These are phyloP conservation scores for Rhinoderma darwinii DNA, from an alignment of 2,113 vertebrate genomes.

Conservation along the genomic window DNA sequence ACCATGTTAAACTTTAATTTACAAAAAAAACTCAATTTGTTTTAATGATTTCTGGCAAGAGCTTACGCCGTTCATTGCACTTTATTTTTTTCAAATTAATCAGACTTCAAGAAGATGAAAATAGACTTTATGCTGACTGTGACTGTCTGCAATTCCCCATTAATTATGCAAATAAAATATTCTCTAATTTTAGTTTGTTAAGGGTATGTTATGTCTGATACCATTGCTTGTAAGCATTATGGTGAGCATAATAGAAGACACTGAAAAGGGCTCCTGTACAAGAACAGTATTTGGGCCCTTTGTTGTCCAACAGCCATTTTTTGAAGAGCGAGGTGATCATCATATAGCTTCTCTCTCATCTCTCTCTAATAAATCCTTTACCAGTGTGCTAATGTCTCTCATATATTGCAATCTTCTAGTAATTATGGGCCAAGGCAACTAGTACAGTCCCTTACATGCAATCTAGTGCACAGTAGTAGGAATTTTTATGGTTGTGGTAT, in stretches of 20 bases:
- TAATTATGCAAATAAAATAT: slow-evolving; percentile 32
- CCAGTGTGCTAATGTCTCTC: too few relatives aligned
- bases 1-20: slow-evolving; percentile 20
- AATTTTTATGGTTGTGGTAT: too few relatives aligned
- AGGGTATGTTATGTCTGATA: background rate
- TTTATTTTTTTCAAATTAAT: background rate
- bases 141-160: slow-evolving; percentile 6
- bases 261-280: background rate
- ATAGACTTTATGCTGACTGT: slow-evolving; percentile 15
- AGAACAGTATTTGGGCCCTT: background rate
- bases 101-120: background rate
- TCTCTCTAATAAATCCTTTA: background rate
- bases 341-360: background rate
- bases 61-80: slow-evolving; percentile 3
- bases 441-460: too few relatives aligned
- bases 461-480: too few relatives aligned
- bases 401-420: too few relatives aligned
- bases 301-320: background rate
- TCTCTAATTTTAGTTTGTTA: slow-evolving; percentile 12
- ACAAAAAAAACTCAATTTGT: slow-evolving; percentile 15
- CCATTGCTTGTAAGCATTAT: background rate
- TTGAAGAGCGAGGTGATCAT: background rate
- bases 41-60: slow-evolving; percentile 36
- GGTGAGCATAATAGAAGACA: background rate
- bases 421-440: too few relatives aligned